These are phyloP conservation scores for Cettia cetti DNA, from an alignment of 2,113 vertebrate species.

Conservation along the genomic window DNA sequence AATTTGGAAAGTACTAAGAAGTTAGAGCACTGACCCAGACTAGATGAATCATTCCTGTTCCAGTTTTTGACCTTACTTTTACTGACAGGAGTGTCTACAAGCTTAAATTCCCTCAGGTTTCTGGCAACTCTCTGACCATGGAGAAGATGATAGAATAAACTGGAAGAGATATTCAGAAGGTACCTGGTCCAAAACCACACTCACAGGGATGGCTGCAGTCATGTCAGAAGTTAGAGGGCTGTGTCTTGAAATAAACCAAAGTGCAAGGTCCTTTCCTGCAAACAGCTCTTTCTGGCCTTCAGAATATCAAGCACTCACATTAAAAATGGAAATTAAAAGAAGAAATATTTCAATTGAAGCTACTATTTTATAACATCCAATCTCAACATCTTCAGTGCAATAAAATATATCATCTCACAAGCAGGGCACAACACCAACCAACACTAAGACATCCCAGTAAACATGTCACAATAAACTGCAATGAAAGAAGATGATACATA, in stretches of 20 bases:
- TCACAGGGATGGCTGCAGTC: not conserved
- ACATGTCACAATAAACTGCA: not conserved
- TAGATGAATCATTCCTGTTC: not conserved
- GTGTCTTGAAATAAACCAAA: not conserved
- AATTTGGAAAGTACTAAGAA: not conserved
- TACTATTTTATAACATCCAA: not conserved
- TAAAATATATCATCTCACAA: not conserved
- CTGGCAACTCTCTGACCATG: not conserved
- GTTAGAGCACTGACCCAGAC: not conserved
- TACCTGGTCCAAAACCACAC: not conserved
- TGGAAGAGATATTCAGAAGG: not conserved
- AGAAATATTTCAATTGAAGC: not conserved
- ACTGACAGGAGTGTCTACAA: not conserved
- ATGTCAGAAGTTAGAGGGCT: not conserved
- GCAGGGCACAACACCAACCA: not conserved
- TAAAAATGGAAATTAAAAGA: not conserved
- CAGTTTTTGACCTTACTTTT: not conserved
- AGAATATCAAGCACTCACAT: not conserved
- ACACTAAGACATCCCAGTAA: not conserved
- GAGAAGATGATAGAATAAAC: not conserved
- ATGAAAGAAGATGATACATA: not conserved
- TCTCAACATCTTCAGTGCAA: not conserved
- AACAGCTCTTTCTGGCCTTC: not conserved
- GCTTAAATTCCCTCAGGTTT: not conserved
- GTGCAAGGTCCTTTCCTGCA: not conserved